These are phyloP conservation scores for Drosophila santomea DNA, from an alignment of 1,140 invertebrate genomes.

Conservation along the genomic window DNA sequence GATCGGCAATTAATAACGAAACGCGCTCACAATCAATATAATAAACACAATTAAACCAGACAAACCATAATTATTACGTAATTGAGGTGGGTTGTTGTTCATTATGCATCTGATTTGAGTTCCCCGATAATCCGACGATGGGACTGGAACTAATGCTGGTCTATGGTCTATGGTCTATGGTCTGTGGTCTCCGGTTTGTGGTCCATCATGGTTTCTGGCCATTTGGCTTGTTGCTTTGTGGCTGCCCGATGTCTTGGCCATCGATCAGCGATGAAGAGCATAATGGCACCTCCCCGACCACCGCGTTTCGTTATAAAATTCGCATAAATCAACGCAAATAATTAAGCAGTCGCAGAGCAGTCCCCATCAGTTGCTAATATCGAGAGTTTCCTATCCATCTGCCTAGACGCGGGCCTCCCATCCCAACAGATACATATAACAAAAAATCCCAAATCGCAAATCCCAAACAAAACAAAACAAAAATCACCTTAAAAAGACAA, in stretches of 20 bases:
- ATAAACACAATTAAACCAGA: slow-evolving; percentile 58
- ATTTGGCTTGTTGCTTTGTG: slow-evolving; percentile 6
- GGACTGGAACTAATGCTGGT: slow-evolving; percentile 62
- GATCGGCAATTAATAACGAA: slow-evolving; percentile 58
- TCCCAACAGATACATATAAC: neutral
- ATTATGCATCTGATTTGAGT: slow-evolving; percentile 45
- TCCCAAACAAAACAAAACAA: slow-evolving; percentile 21
- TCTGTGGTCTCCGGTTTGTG: neutral
- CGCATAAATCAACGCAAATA: slow-evolving; percentile 78
- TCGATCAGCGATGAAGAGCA: slow-evolving; percentile 61
- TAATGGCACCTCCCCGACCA: slow-evolving; percentile 38
- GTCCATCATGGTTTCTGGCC: neutral
- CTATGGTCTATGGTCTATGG: slow-evolving; percentile 24
- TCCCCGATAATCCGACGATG: slow-evolving; percentile 31
- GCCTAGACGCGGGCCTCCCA: slow-evolving; percentile 27
- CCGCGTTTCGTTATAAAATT: slow-evolving; percentile 67
- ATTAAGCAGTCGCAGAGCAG: slow-evolving; percentile 67
- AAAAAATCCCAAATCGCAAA: slow-evolving; percentile 4
- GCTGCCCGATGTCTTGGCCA: slow-evolving; percentile 40
- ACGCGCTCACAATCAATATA: slow-evolving; percentile 50
- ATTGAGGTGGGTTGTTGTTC: slow-evolving; percentile 61
- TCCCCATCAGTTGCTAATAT: slow-evolving; percentile 46
- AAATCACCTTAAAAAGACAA: slow-evolving; percentile 46
- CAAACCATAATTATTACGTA: slow-evolving; percentile 74
- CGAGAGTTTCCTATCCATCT: slow-evolving; percentile 48